These are phyloP conservation scores for Gobiocypris rarus DNA, from an alignment of 2,113 vertebrate genomes.

Conservation along the genomic window DNA sequence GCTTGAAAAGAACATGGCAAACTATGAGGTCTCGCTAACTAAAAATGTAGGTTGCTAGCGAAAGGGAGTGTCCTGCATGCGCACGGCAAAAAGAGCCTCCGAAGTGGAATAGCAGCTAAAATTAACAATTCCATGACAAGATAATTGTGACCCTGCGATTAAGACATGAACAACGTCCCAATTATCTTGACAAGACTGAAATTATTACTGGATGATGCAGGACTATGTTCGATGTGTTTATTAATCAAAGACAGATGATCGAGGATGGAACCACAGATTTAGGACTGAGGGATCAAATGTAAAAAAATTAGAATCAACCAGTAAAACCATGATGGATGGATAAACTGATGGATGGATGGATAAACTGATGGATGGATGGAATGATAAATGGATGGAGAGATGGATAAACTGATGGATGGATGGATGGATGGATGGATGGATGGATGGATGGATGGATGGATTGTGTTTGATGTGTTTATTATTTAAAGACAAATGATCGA, in stretches of 20 bases:
- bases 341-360: not conserved
- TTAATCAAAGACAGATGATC: constrained; percentile 6
- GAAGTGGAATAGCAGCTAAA: not conserved
- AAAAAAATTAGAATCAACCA: not conserved
- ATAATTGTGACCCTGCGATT: constrained; percentile 15
- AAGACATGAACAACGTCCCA: not conserved
- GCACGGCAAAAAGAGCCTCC: not conserved
- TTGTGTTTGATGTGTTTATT: constrained; percentile 14
- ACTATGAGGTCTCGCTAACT: not conserved
- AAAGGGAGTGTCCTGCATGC: not conserved
- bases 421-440: no score
- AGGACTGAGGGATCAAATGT: not conserved
- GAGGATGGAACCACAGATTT: not conserved
- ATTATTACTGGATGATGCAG: not conserved
- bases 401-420: no score
- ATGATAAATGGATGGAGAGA: not conserved
- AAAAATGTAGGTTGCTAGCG: constrained; percentile 24
- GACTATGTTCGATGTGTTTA: constrained; percentile 5
- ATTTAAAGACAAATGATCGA: not conserved
- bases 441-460: not conserved
- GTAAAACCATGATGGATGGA: not conserved
- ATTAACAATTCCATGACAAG: constrained; percentile 29
- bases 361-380: not conserved
- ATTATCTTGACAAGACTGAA: not conserved
- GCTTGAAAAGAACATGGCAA: constrained; percentile 34